phyloP scores from a whole-genome alignment of 2,888 invertebrate genomes.

The Limnephilus marmoratus region DNA sequence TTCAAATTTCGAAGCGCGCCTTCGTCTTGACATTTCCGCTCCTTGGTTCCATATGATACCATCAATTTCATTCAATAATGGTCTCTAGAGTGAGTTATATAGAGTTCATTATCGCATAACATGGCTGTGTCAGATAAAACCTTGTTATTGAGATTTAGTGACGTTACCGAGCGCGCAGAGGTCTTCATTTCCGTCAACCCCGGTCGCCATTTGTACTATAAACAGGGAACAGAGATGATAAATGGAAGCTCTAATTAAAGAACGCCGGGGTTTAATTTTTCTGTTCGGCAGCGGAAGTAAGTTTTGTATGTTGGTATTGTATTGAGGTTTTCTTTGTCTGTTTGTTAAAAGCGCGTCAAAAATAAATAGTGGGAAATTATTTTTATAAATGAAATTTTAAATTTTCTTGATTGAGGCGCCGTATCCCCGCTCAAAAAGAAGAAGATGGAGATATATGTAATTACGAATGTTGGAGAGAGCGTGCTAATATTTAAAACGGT shows the following conservation, averaged over 20 bases:
- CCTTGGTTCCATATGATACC: no score
- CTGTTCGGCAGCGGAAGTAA: neutral
- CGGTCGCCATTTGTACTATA: neutral
- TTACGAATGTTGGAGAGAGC: no score
- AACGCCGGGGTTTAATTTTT: neutral
- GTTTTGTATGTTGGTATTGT: neutral
- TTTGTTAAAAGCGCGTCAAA: neutral
- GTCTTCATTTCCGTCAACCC: neutral
- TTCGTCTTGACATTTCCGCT: neutral
- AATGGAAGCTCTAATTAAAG: neutral
- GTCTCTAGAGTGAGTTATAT: no score
- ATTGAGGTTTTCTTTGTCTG: neutral
- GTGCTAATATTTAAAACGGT: no score
- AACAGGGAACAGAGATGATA: neutral
- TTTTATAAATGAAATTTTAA: no score
- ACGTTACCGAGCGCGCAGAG: neutral
- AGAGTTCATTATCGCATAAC: no score
- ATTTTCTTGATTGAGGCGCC: no score
- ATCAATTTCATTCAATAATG: no score
- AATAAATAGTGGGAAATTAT: neutral
- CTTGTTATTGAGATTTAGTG: neutral
- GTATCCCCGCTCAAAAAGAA: no score
- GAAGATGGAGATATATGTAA: no score
- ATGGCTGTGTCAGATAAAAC: no score
- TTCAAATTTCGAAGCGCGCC: conserved; percentile 2